Percentiles rank a stretch among this genome's conserved stretches.
Conservation (phyloP, 2,113 vertebrate genomes). For the Scartelaos histophorus region DNA sequence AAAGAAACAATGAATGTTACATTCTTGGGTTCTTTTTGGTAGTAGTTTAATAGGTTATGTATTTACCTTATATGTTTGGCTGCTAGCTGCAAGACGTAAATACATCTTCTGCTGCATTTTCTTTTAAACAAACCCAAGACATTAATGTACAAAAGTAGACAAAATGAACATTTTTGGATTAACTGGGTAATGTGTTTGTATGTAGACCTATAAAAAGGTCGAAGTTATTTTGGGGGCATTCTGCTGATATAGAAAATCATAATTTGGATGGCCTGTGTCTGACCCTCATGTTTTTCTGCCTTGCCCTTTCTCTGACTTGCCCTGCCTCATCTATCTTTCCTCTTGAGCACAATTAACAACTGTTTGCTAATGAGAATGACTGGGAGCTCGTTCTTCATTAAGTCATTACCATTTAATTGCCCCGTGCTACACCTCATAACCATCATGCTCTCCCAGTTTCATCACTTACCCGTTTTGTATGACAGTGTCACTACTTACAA, state of each 20-base stretch:
- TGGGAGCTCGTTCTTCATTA: conserved; percentile 63
- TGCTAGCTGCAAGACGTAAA: too few species aligned
- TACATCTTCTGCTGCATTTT: too few species aligned
- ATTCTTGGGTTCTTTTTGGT: too few species aligned
- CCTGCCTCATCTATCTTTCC: conserved; percentile 19
- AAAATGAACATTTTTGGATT: too few species aligned
- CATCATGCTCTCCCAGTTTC: conserved; percentile 51
- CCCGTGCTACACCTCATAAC: conserved; percentile 66
- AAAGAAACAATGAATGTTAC: too few species aligned
- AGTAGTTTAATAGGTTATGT: too few species aligned
- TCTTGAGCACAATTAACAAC: conserved; percentile 57
- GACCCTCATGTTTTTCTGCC: not conserved
- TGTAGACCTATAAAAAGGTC: too few species aligned
- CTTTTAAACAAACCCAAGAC: too few species aligned
- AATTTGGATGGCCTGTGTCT: not conserved
- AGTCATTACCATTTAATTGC: conserved; percentile 69
- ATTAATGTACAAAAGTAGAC: too few species aligned
- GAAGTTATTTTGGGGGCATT: not conserved
- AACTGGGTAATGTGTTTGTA: too few species aligned
- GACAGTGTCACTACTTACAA: conserved; percentile 26
- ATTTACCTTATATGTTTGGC: too few species aligned
- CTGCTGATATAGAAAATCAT: not conserved
- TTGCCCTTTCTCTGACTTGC: conserved; percentile 9
- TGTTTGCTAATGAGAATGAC: conserved; percentile 65
- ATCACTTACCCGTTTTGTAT: conserved; percentile 50